Base-by-base conservation (phyloP, 1,140 invertebrate species). In the Euglossa dilemma region DNA sequence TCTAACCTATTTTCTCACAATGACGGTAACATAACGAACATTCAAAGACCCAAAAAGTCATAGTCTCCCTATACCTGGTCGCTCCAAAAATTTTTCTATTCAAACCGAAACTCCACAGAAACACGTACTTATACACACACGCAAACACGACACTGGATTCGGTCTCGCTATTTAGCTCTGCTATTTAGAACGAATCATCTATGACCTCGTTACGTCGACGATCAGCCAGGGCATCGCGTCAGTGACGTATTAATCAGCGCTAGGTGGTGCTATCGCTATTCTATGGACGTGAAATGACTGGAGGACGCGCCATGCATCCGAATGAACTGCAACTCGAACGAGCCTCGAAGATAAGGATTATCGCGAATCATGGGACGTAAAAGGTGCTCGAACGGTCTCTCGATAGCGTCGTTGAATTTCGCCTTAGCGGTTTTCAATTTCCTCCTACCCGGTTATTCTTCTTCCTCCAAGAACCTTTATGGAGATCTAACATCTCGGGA, bases 231-330 rank as follows among this genome's bases (percentile, higher is more conserved):
- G 18, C 28, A 28, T n/a, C 43, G n/a, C 61, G 59, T 67, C 61
- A 81, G 67, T 81, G 80, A 75, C 72, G 61, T 76, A 81, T 81
- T 81, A 81, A 81, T 81, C 79, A 81, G 61, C 79, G 79, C 66
- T 66, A 75, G 79, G 25, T 6, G 71, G 73, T 50, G 79, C 59
- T 66, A 81, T 81, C 71, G 79, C 59, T 75, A 66, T 56, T 57
- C 71, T 54, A 54, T 50, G 71, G 28, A 28, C 79, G 70, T 23
- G 45, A 47, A 74, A 80, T n/a, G 69, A 73, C 78, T 59, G 47
- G 36, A n/a, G 23, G 67, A 16, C 54, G 47, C 57, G 28, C 6
- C 43, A 20, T 73, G 70, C 70, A 64, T 73, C 54, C 36, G 69
- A 73, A 80, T 54, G 78, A 73, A 52, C 56, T 12, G 47, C 59